Evolutionary conservation across 2,113 vertebrate genomes (phyloP).

Genomic region (Laticauda laticaudata): DNA sequence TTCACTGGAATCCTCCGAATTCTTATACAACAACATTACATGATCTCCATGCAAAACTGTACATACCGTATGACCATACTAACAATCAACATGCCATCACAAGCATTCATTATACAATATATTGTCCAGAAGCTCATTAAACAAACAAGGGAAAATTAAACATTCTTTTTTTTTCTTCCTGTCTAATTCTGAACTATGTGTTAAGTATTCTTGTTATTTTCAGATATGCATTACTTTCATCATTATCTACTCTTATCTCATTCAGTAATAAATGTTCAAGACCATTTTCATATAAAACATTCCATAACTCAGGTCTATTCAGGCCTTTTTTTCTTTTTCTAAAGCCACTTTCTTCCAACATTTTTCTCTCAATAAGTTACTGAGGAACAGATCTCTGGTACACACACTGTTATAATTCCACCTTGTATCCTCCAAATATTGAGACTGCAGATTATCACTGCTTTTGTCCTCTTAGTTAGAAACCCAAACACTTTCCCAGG

Average conservation of each 20-base stretch:
- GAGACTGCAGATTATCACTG: not conserved
- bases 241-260: not conserved
- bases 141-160: not conserved
- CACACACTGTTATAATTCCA: not conserved
- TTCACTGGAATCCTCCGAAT: not conserved
- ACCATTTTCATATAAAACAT: not conserved
- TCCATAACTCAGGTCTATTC: not conserved
- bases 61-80: not conserved
- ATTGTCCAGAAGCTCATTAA: not conserved
- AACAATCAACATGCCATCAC: not conserved
- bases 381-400: not conserved
- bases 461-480: not conserved
- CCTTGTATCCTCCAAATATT: not conserved
- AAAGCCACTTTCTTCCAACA: not conserved
- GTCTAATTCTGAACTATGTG: not conserved
- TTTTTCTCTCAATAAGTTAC: not conserved
- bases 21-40: not conserved
- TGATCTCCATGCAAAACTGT: not conserved
- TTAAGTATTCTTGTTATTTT: not conserved
- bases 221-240: not conserved
- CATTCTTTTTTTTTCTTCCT: not conserved
- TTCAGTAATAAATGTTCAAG: not conserved
- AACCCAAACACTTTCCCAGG: not conserved
- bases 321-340: not conserved
- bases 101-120: not conserved